Base-by-base conservation (phyloP, 2,888 invertebrate species). In the Tanytarsus gracilentus region DNA sequence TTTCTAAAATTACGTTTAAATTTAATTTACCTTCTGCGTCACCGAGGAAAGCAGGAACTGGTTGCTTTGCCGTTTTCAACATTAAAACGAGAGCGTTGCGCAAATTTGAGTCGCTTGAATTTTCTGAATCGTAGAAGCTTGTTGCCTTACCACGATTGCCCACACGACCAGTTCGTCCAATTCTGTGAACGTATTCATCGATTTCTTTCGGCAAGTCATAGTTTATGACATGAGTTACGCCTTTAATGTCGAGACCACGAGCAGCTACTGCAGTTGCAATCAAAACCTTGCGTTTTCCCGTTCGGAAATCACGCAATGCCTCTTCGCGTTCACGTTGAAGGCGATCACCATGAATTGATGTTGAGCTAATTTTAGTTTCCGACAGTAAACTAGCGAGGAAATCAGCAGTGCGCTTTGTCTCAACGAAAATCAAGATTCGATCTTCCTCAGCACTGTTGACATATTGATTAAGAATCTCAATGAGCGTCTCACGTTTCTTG, bases 271-370 rank as follows among this genome's bases (percentile, higher is more conserved):
- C 90, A 0, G 98, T 98, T 1, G 97, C 97, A 1, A 99, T 92
- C 1, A 99, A 76, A 36, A 97, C 84, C 50, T 81, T 80, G 69
- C 86, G 84, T 11, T 72, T 75, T 0, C 92, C 92, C 14, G 72
- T 76, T 69, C 86, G 87, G 72, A 99, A 97, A 69, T 93, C 89
- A 61, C 85, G 80, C 61, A 99, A 77, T 8, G 99, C 97, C 67
- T 92, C 89, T 74, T 99, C 99, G 55, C 99, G 82, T 72, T 99
- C 98, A 53, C 88, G 80, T 72, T 99, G 99, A 67, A 88, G 83
- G 50, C 98, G 84, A 75, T 99, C 98, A 30, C 99, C 99, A 74
- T 99, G 99, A 69, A 99, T 99, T 36, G 96, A 96, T 4, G 97
- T 95, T 0, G 96, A 96, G 6, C 94, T 87, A 61, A 84, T 80